A percentile compares a stretch with the other conserved stretches of the same genome.
phyloP scores from a whole-genome alignment of 2,797 vertebrate genomes.

The Tamandua tetradactyla region DNA sequence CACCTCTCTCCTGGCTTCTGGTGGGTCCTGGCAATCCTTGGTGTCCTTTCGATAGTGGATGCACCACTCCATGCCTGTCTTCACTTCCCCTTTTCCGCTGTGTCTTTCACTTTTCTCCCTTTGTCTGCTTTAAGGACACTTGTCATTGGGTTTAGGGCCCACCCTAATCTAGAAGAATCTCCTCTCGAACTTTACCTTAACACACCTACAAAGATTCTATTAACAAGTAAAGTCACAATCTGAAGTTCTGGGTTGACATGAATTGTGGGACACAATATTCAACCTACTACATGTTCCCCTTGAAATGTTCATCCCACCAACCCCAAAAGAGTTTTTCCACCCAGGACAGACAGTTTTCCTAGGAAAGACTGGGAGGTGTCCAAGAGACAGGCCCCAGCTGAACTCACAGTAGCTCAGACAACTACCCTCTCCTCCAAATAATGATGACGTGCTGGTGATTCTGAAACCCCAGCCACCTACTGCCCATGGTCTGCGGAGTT shows the following conservation, averaged over 20 bases:
- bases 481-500: accelerated
- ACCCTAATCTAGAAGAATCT: background rate
- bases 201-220: background rate
- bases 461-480: accelerated
- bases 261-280: too few relatives aligned
- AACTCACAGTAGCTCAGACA: background rate
- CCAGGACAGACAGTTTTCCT: background rate
- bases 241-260: background rate
- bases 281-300: background rate
- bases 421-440: background rate
- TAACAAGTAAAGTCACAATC: background rate
- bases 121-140: background rate
- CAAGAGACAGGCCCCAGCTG: background rate
- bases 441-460: accelerated
- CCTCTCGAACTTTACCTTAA: background rate
- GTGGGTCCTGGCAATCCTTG: too few relatives aligned
- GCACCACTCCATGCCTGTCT: accelerated
- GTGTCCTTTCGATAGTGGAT: accelerated
- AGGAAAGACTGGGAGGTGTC: background rate
- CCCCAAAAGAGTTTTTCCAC: background rate
- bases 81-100: too few relatives aligned
- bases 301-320: background rate
- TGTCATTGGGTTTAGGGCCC: too few relatives aligned
- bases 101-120: background rate
- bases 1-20: background rate